Percentiles rank a stretch among this genome's conserved stretches.
Evolutionary conservation across 2,888 invertebrate genomes (phyloP).

Genomic region (Amphipoea lucens): DNA sequence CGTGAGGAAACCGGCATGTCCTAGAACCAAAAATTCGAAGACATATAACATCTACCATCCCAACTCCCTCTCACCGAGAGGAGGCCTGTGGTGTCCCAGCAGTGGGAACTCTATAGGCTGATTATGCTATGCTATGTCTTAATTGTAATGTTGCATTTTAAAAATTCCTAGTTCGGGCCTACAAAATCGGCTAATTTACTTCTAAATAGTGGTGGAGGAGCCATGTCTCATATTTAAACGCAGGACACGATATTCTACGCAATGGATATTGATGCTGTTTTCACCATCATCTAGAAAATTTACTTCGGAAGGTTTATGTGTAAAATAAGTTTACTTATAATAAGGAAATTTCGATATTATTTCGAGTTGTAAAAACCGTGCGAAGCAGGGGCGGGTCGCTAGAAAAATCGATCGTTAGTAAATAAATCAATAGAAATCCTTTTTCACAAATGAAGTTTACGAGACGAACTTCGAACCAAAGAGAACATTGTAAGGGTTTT

Average conservation of each 20-base stretch:
- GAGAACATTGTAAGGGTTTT: constrained; percentile 20
- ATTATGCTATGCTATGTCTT: not conserved
- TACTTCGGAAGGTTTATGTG: too few relatives aligned
- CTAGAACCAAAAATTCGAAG: not conserved
- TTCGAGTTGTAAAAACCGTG: not conserved
- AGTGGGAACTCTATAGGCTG: not conserved
- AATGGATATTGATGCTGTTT: not conserved
- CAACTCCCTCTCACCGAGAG: not conserved
- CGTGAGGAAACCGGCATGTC: not conserved
- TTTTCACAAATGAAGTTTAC: constrained; percentile 29
- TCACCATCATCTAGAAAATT: not conserved
- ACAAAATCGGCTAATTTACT: not conserved
- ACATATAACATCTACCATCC: not conserved
- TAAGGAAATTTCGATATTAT: not conserved
- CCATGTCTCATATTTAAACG: not conserved
- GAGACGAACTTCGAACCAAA: constrained; percentile 33
- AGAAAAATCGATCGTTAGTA: not conserved
- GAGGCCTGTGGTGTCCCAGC: not conserved
- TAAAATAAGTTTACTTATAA: too few relatives aligned
- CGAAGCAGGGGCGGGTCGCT: not conserved
- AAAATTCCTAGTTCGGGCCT: not conserved
- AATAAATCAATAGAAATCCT: not conserved
- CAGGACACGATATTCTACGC: not conserved
- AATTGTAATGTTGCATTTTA: not conserved
- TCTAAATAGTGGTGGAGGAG: not conserved